Evolutionary conservation across 1,140 invertebrate species (phyloP).

Genomic region (Philopotamus ludificatus): DNA sequence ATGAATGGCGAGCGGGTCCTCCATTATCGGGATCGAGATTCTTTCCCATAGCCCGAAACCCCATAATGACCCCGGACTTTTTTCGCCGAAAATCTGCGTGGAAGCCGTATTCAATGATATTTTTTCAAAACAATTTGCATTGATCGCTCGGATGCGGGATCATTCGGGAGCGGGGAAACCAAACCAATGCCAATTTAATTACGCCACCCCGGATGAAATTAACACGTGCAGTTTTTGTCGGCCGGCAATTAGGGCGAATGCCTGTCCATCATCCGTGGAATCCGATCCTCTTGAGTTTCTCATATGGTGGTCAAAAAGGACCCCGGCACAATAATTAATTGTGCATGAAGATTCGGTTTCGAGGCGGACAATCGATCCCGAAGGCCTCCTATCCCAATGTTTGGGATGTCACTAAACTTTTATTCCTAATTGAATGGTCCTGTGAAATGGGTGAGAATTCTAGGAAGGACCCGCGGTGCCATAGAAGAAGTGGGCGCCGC

Average conservation of each 20-base stretch:
- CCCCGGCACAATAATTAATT: neutral
- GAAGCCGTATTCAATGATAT: conserved; percentile 23
- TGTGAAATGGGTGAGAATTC: conserved; percentile 38
- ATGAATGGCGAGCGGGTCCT: neutral
- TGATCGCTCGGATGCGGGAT: conserved; percentile 28
- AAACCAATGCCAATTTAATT: conserved; percentile 36
- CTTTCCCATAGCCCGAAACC: conserved; percentile 33
- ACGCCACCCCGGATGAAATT: neutral
- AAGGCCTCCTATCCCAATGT: conserved; percentile 31
- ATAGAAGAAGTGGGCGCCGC: conserved; percentile 25
- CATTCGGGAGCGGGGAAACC: conserved; percentile 33
- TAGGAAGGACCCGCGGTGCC: conserved; percentile 29
- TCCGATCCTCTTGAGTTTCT: neutral
- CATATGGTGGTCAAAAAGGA: neutral
- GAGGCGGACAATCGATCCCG: conserved; percentile 10
- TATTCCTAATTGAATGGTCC: conserved; percentile 41
- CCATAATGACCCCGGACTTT: conserved; percentile 18
- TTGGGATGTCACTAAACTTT: conserved; percentile 40
- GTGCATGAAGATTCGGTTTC: neutral
- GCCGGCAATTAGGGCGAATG: too few species aligned
- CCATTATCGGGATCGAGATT: conserved; percentile 6
- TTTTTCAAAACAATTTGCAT: neutral
- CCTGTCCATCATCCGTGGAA: neutral
- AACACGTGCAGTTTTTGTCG: neutral
- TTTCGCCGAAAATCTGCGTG: conserved; percentile 23